Evolutionary conservation across 2,113 vertebrate genomes (phyloP).

Genomic region (Oxygymnocypris stewartii): DNA sequence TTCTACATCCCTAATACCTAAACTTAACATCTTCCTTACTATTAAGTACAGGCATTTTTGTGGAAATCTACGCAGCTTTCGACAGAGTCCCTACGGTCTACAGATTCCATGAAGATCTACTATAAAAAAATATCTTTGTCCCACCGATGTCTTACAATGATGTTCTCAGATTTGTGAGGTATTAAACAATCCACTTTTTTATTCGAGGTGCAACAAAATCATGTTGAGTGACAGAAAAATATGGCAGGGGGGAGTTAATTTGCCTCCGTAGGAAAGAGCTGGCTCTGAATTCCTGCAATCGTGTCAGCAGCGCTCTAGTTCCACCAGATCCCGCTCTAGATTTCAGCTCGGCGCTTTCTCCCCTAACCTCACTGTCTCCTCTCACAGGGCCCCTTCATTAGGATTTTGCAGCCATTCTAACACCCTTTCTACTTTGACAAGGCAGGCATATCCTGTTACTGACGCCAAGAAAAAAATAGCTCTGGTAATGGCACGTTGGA

Average conservation of each 20-base stretch:
- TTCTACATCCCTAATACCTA: too few species aligned
- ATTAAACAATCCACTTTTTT: neutral
- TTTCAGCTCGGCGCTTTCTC: constrained; percentile 31
- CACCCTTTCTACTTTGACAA: constrained; percentile 55
- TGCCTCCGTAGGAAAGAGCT: neutral
- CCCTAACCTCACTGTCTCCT: constrained; percentile 38
- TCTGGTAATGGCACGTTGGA: constrained; percentile 48
- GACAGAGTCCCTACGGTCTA: neutral
- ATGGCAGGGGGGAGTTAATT: neutral
- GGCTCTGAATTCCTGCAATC: constrained; percentile 8
- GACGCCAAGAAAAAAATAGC: constrained; percentile 52
- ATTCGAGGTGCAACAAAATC: neutral
- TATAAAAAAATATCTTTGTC: neutral
- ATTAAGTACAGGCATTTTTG: neutral
- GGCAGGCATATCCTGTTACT: constrained; percentile 57
- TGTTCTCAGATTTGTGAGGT: constrained; percentile 1
- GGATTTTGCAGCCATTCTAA: constrained; percentile 56
- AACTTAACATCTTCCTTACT: too few species aligned
- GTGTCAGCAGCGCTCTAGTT: constrained; percentile 38
- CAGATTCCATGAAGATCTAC: neutral
- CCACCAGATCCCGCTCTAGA: constrained; percentile 25
- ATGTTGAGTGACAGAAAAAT: neutral
- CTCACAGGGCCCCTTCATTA: constrained; percentile 56
- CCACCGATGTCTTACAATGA: neutral
- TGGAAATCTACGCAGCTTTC: neutral